phyloP scores from a whole-genome alignment of 1,140 invertebrate genomes.

The Oppia nitens region DNA sequence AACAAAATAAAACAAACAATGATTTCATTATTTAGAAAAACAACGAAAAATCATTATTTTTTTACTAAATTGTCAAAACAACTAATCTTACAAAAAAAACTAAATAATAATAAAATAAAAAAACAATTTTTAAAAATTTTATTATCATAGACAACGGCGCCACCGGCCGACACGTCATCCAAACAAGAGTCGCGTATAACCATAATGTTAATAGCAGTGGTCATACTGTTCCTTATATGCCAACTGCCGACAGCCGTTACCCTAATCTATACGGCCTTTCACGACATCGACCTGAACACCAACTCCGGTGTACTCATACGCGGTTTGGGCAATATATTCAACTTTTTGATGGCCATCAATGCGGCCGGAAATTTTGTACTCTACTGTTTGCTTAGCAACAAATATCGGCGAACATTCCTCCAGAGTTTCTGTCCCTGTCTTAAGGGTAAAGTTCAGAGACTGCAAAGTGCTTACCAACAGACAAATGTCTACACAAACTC shows the following conservation, averaged over 20 bases:
- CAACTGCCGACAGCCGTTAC: conserved; percentile 46
- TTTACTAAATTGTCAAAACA: no score
- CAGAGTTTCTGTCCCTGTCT: conserved; percentile 40
- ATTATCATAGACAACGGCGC: no score
- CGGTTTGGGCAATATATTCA: conserved; percentile 50
- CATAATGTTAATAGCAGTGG: conserved; percentile 52
- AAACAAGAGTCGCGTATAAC: conserved; percentile 52
- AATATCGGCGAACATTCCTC: conserved; percentile 51
- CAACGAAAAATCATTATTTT: no score
- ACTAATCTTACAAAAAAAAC: no score
- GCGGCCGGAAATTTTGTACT: conserved; percentile 53
- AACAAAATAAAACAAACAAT: no score
- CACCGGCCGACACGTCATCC: conserved; percentile 25
- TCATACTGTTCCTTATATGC: conserved; percentile 52
- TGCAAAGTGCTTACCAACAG: background rate
- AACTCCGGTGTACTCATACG: conserved; percentile 30
- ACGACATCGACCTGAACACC: conserved; percentile 24
- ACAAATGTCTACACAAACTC: background rate
- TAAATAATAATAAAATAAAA: no score
- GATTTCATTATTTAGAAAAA: no score
- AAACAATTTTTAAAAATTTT: no score
- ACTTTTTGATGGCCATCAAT: conserved; percentile 49
- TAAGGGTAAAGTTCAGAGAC: conserved; percentile 11
- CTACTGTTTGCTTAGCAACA: conserved; percentile 55
- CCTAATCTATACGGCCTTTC: conserved; percentile 35